Evolutionary conservation across 1,140 invertebrate species (phyloP).

Genomic region (Trichogramma pretiosum): DNA sequence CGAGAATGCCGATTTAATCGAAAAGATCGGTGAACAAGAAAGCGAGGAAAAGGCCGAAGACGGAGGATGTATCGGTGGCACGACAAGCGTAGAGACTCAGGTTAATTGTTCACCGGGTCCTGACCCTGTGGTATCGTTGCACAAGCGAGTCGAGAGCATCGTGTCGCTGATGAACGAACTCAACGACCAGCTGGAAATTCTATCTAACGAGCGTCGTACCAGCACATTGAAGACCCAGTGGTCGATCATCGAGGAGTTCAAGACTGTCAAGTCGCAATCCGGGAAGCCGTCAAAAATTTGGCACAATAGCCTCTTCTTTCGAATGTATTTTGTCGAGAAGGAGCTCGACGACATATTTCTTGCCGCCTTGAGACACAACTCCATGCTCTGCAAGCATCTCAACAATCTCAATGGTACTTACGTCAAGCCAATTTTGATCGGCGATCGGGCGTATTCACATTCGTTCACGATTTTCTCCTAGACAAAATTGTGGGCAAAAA

Average conservation of each 20-base stretch:
- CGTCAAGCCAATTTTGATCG: background rate
- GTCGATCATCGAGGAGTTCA: slow-evolving; percentile 24
- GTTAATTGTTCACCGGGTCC: too few species aligned
- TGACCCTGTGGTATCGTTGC: too few species aligned
- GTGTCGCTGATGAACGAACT: slow-evolving; percentile 21
- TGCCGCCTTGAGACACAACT: slow-evolving; percentile 23
- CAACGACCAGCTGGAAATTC: slow-evolving; percentile 30
- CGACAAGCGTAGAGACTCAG: too few species aligned
- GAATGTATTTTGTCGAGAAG: slow-evolving; percentile 32
- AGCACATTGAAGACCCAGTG: slow-evolving; percentile 32
- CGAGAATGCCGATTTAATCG: too few species aligned
- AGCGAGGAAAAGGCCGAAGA: too few species aligned
- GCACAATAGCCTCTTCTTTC: slow-evolving; percentile 27
- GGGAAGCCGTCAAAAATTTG: slow-evolving; percentile 14
- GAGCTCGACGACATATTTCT: slow-evolving; percentile 30
- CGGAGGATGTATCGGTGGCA: too few species aligned
- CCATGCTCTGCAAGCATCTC: slow-evolving; percentile 27
- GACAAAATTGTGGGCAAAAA: too few species aligned
- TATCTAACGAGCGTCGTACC: slow-evolving; percentile 31
- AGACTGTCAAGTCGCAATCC: slow-evolving; percentile 11
- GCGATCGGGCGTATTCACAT: slow-evolving; percentile 7
- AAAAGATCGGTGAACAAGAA: background rate
- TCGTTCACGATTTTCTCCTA: background rate
- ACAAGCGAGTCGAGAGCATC: slow-evolving; percentile 25
- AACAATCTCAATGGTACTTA: slow-evolving; percentile 30